Evolutionary conservation across 2,113 vertebrate species (phyloP).

Genomic region (Zapus hudsonius): DNA sequence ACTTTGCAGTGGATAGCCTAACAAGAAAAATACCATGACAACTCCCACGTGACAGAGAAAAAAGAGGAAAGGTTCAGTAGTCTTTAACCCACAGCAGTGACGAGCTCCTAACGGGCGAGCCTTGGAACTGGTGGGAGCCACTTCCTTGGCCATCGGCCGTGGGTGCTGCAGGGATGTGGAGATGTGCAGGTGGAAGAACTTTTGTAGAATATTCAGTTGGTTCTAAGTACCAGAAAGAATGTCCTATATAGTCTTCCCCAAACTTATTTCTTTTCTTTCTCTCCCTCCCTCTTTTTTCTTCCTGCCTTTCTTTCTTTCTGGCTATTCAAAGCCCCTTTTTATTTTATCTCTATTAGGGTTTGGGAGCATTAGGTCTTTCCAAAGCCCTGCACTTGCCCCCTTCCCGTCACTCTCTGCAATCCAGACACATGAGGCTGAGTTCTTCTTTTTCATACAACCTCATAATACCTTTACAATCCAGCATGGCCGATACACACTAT

Average conservation of each 20-base stretch:
- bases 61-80: neutral
- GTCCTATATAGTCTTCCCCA: neutral
- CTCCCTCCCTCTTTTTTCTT: neutral
- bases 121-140: neutral
- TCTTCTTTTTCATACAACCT: neutral
- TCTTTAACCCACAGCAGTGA: no score
- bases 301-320: no score
- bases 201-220: neutral
- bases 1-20: neutral
- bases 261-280: neutral
- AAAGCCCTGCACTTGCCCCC: neutral
- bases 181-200: no score
- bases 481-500: neutral
- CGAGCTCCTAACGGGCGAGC: neutral
- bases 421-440: neutral
- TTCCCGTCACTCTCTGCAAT: neutral
- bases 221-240: neutral
- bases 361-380: neutral
- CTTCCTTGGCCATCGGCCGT: neutral
- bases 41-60: neutral
- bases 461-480: neutral
- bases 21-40: neutral
- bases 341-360: neutral
- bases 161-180: neutral
- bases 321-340: neutral